These are phyloP conservation scores for Pandemis corylana DNA, from an alignment of 2,888 invertebrate genomes.

Conservation along the genomic window DNA sequence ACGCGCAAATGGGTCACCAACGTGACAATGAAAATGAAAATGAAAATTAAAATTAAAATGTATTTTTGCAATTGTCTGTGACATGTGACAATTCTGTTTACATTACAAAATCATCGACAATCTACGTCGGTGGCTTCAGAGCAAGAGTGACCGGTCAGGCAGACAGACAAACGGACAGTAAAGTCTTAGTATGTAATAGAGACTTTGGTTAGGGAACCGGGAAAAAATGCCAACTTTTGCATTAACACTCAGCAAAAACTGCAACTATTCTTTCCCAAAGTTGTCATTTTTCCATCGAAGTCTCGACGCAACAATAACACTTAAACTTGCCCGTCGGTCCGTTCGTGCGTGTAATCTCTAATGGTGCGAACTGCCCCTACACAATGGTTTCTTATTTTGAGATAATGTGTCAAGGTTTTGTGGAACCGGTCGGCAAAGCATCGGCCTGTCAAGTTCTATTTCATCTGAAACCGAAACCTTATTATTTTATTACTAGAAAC, in stretches of 20 bases:
- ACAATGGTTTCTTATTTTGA: constrained; percentile 28
- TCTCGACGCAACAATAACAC: constrained; percentile 48
- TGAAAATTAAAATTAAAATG: too few species aligned
- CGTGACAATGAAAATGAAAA: too few species aligned
- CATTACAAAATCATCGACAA: too few species aligned
- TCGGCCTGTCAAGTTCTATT: neutral
- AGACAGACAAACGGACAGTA: too few species aligned
- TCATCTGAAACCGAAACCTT: neutral
- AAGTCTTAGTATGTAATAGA: too few species aligned
- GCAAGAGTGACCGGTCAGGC: too few species aligned
- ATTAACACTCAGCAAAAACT: neutral
- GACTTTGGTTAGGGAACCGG: too few species aligned
- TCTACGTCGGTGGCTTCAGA: too few species aligned
- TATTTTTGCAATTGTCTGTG: too few species aligned
- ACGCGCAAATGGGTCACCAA: too few species aligned
- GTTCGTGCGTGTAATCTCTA: constrained; percentile 46
- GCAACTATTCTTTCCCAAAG: neutral
- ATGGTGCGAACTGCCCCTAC: constrained; percentile 51
- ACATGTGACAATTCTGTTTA: too few species aligned
- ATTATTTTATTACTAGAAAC: too few species aligned
- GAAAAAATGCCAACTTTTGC: neutral
- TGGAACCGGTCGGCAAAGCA: constrained; percentile 13
- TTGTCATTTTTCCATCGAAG: constrained; percentile 27
- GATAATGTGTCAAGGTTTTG: constrained; percentile 36
- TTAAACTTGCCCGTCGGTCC: constrained; percentile 33